Percentiles rank a stretch among this genome's conserved stretches.
phyloP scores from a whole-genome alignment of 2,113 vertebrate species.

The Centropristis striata region DNA sequence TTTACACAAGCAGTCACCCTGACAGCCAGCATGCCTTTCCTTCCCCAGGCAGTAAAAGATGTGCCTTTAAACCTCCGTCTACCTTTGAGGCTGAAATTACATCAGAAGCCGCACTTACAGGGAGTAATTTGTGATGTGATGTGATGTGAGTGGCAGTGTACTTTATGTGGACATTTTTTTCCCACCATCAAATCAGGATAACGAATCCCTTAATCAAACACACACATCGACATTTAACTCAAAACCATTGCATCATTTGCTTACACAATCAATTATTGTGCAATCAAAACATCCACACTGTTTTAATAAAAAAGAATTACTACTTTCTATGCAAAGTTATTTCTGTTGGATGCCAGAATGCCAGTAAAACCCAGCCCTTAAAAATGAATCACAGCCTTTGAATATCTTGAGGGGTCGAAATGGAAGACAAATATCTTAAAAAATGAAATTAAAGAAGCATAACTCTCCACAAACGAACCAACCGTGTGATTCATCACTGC shows the following conservation, averaged over 20 bases:
- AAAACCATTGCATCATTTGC: slow-evolving; percentile 13
- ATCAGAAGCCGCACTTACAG: background rate
- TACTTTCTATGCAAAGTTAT: slow-evolving; percentile 14
- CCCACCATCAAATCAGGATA: slow-evolving; percentile 2
- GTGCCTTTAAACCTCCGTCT: background rate
- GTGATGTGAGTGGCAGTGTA: background rate
- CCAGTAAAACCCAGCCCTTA: slow-evolving; percentile 3
- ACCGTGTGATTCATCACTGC: slow-evolving; percentile 32
- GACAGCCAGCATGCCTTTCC: too few relatives aligned
- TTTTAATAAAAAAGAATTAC: slow-evolving; percentile 36
- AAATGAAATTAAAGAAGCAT: slow-evolving; percentile 53
- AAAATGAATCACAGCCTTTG: slow-evolving; percentile 53
- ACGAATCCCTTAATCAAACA: slow-evolving; percentile 16
- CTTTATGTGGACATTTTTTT: slow-evolving; percentile 1
- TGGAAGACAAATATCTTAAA: slow-evolving; percentile 43
- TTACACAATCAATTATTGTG: slow-evolving; percentile 40
- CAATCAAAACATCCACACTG: slow-evolving; percentile 27
- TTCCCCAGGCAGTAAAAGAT: too few relatives aligned
- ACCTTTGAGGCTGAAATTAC: slow-evolving; percentile 12
- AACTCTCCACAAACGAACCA: slow-evolving; percentile 35
- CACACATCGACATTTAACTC: slow-evolving; percentile 20
- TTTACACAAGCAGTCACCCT: too few relatives aligned
- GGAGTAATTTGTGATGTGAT: background rate
- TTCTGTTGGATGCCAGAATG: slow-evolving; percentile 12
- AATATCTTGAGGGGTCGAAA: slow-evolving; percentile 30